phyloP scores from a whole-genome alignment of 2,113 vertebrate species.

The Balaenoptera acutorostrata region DNA sequence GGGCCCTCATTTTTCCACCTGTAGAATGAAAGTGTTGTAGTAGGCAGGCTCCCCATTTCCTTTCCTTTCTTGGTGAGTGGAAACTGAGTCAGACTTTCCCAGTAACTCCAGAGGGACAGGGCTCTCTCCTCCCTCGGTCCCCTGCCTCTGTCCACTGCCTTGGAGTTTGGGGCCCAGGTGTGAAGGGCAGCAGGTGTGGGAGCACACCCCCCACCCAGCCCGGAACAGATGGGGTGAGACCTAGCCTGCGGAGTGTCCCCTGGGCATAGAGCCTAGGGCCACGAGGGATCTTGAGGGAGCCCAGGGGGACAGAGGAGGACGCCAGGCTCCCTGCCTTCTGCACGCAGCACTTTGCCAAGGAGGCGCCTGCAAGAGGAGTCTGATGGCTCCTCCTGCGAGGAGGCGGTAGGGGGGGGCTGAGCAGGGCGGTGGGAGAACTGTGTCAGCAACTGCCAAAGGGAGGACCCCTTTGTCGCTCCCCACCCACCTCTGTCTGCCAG shows the following conservation, averaged over 20 bases:
- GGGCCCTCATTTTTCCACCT: background rate
- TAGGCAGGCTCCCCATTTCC: background rate
- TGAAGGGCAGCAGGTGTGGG: background rate
- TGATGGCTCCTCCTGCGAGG: background rate
- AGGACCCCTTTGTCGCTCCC: constrained; percentile 16
- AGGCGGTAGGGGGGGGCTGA: fast-evolving
- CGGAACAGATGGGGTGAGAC: background rate
- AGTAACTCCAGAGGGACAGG: background rate
- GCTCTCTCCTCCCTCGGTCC: background rate
- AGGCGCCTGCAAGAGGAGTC: constrained; percentile 37
- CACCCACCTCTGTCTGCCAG: background rate
- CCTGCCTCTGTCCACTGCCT: background rate
- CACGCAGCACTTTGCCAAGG: background rate
- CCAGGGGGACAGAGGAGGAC: background rate
- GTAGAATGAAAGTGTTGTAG: background rate
- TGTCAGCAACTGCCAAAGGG: background rate
- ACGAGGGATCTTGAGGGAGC: background rate
- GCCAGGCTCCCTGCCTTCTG: background rate
- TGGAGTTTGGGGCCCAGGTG: background rate
- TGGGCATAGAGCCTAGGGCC: background rate
- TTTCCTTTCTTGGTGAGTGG: background rate
- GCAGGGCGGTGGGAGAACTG: constrained; percentile 50
- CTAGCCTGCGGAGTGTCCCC: background rate
- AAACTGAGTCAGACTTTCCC: background rate
- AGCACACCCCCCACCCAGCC: background rate